Percentiles rank a stretch among this genome's conserved stretches.
These are phyloP conservation scores for Drosophila putrida DNA, from an alignment of 2,888 invertebrate genomes.

Conservation along the genomic window DNA sequence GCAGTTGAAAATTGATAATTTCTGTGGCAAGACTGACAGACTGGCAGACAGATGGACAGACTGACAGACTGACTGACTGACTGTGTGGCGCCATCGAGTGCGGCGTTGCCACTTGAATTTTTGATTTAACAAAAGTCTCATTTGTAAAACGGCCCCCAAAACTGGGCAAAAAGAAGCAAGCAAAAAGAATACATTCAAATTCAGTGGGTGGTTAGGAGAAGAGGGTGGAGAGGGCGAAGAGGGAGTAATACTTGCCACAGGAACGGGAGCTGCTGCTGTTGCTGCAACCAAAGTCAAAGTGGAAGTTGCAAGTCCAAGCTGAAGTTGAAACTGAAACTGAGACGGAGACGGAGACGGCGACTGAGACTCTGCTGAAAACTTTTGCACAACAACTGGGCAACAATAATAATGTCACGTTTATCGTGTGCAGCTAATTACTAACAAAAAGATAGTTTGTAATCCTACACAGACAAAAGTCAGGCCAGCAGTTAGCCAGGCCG, in stretches of 20 bases:
- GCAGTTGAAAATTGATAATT: constrained; percentile 67
- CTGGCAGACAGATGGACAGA: constrained; percentile 21
- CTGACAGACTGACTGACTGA: constrained; percentile 34
- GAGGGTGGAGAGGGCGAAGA: too few species aligned
- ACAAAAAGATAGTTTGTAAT: constrained; percentile 81
- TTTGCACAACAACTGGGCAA: constrained; percentile 73
- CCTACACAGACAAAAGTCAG: constrained; percentile 64
- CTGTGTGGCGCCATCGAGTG: constrained; percentile 75
- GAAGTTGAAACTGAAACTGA: background rate
- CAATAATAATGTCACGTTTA: constrained; percentile 81
- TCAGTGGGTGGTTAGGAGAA: background rate
- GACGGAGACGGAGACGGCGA: constrained; percentile 9
- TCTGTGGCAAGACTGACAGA: constrained; percentile 45
- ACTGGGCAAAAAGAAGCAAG: constrained; percentile 18
- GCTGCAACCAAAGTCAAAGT: constrained; percentile 6
- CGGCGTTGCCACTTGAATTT: constrained; percentile 79
- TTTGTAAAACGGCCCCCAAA: constrained; percentile 70
- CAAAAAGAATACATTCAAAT: constrained; percentile 22
- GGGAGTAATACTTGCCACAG: background rate
- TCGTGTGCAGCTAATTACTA: constrained; percentile 82
- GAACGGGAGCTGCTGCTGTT: background rate
- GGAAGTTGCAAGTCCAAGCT: constrained; percentile 1
- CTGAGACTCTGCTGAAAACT: constrained; percentile 46
- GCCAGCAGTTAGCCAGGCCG: constrained; percentile 45
- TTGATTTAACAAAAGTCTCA: constrained; percentile 78